Evolutionary conservation across 2,888 invertebrate species (phyloP), one percentile per base, ranked within the genome.

Genomic region (Paralinhomoeus sp.): DNA sequence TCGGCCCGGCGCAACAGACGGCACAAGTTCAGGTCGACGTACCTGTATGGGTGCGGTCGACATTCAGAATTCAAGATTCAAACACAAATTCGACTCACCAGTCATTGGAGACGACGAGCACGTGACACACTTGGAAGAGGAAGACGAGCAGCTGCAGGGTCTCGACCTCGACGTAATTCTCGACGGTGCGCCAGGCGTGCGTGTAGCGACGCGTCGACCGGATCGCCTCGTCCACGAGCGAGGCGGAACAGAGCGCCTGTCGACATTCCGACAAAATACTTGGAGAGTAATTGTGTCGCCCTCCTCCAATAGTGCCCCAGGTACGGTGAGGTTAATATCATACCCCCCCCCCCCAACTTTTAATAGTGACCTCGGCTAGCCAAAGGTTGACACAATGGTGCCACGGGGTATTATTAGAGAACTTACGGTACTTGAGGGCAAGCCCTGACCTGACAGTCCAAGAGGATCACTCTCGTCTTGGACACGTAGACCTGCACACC

Each of bases 41-140:
- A 83, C 2, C n/a, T n/a, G n/a, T n/a, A n/a, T n/a, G n/a, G n/a
- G n/a, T n/a, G n/a, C n/a, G n/a, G n/a, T n/a, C n/a, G n/a, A n/a
- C n/a, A n/a, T n/a, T n/a, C n/a, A n/a, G n/a, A n/a, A n/a, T n/a
- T n/a, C n/a, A n/a, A n/a, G n/a, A n/a, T n/a, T n/a, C n/a, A n/a
- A n/a, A n/a, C n/a, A n/a, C n/a, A n/a, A n/a, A n/a, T n/a, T n/a
- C n/a, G n/a, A 78, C 71, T 58, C 80, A 80, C 75, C 80, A 84
- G 61, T 89, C 87, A 57, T 85, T 78, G 0, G 81, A 78, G 33
- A 85, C 73, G 45, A 91, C 70, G 9, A 91, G 70, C 1, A 85
- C 75, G 63, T 91, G 85, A 55, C 87, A 87, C 34, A 87, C 77
- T 2, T 81, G 78, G 68, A 85, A 74, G 42, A 89, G 63, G 60